Conservation (phyloP, 53 echinoderm and acorn worm species). For the Temnopleurus reevesii region DNA sequence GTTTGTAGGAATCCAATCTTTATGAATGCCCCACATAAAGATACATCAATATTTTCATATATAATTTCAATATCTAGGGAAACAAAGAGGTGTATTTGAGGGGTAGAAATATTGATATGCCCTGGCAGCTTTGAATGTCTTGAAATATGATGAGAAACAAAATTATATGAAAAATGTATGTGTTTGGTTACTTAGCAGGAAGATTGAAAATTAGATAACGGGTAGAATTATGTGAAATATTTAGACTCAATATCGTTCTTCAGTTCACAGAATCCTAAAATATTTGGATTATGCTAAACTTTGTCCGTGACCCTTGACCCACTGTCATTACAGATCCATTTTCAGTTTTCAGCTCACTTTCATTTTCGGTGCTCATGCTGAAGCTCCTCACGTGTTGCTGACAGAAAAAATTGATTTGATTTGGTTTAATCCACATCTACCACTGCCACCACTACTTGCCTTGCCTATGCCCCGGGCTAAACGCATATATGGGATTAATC, state of each 20-base stretch:
- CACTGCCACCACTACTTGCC: neutral
- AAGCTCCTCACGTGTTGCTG: neutral
- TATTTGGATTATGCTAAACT: constrained; percentile 6
- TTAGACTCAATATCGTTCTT: neutral
- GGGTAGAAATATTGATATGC: neutral
- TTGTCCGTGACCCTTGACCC: neutral
- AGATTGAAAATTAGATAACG: too few species aligned
- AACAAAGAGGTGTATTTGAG: neutral
- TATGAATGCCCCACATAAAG: neutral
- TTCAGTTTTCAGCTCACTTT: constrained; percentile 18
- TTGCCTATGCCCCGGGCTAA: neutral
- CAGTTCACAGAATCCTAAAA: neutral
- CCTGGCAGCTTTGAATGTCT: neutral
- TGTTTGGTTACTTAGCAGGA: too few species aligned
- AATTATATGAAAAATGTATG: too few species aligned
- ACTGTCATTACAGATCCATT: constrained; percentile 18
- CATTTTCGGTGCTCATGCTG: constrained; percentile 7
- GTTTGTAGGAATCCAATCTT: neutral
- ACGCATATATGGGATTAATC: constrained; percentile 28
- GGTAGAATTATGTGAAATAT: neutral
- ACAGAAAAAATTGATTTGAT: constrained; percentile 45
- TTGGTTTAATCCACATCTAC: constrained; percentile 27
- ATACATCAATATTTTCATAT: neutral
- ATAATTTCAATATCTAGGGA: neutral
- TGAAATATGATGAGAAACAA: neutral